Conservation (phyloP, 92 coral and sea anemone species). For the Zoanthus solanderi region DNA sequence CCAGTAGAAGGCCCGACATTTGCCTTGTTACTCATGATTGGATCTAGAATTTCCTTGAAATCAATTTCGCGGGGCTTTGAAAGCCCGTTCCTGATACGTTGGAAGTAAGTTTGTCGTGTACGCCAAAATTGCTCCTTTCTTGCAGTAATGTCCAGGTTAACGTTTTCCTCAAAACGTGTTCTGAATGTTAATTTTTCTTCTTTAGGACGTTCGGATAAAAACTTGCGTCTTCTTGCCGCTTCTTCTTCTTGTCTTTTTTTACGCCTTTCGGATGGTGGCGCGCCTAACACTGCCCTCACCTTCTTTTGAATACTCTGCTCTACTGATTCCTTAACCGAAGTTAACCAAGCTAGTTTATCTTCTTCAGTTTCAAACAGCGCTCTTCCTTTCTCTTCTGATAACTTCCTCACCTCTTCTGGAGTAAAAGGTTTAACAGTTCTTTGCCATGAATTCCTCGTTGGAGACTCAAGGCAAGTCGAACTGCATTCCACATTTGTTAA, state of each 20-base stretch:
- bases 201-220: constrained; percentile 27
- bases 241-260: constrained; percentile 75
- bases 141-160: constrained; percentile 57
- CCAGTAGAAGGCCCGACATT: constrained; percentile 73
- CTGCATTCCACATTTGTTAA: constrained; percentile 26
- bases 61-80: neutral
- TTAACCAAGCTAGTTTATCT: constrained; percentile 82
- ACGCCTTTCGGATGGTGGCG: constrained; percentile 85
- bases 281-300: constrained; percentile 88
- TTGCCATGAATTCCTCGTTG: constrained; percentile 40
- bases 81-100: neutral
- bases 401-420: constrained; percentile 60
- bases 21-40: constrained; percentile 68
- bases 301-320: constrained; percentile 86
- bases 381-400: constrained; percentile 91
- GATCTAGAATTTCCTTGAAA: constrained; percentile 54
- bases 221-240: constrained; percentile 57
- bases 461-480: neutral
- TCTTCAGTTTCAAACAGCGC: constrained; percentile 80
- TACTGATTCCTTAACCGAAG: constrained; percentile 84
- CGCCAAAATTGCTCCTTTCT: constrained; percentile 77
- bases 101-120: constrained; percentile 51
- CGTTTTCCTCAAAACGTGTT: constrained; percentile 62
- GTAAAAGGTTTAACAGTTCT: constrained; percentile 49
- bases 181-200: constrained; percentile 41